These are phyloP conservation scores for Hipparchia sbordonii DNA, from an alignment of 2,888 invertebrate species.

Conservation along the genomic window DNA sequence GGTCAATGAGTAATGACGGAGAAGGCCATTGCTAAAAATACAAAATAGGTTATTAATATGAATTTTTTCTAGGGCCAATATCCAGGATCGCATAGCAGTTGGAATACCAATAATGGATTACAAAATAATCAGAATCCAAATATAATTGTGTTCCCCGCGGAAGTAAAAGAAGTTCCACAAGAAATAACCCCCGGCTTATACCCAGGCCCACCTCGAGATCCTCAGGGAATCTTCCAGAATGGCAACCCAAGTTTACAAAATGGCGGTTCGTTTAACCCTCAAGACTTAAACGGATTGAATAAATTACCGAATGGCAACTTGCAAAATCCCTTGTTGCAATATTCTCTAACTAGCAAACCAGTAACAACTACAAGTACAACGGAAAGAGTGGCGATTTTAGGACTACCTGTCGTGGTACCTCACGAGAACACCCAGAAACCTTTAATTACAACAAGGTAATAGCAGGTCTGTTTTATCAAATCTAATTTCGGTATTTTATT, in stretches of 20 bases:
- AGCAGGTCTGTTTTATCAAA: not conserved
- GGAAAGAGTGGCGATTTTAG: constrained; percentile 1
- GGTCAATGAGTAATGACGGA: not conserved
- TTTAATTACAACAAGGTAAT: not conserved
- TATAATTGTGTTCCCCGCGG: not conserved
- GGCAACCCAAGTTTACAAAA: constrained; percentile 31
- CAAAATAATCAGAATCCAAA: constrained; percentile 7
- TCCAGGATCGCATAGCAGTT: not conserved
- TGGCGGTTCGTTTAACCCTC: constrained; percentile 21
- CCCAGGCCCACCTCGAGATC: constrained; percentile 39
- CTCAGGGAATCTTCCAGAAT: constrained; percentile 37
- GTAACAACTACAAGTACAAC: not conserved
- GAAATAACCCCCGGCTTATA: constrained; percentile 29
- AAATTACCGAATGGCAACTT: constrained; percentile 27
- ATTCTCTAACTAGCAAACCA: not conserved
- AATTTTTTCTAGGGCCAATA: not conserved
- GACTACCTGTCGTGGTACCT: not conserved
- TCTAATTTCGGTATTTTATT: constrained; percentile 1
- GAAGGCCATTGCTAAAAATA: not conserved
- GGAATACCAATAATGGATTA: constrained; percentile 1
- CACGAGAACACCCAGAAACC: not conserved
- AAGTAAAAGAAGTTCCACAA: constrained; percentile 2
- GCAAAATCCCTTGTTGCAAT: constrained; percentile 1
- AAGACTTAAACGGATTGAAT: constrained; percentile 23
- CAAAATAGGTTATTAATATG: not conserved